Percentiles rank a stretch among this genome's conserved stretches.
These are phyloP conservation scores for Aspidiotus rigidus DNA, from an alignment of 2,888 invertebrate species.

Conservation along the genomic window DNA sequence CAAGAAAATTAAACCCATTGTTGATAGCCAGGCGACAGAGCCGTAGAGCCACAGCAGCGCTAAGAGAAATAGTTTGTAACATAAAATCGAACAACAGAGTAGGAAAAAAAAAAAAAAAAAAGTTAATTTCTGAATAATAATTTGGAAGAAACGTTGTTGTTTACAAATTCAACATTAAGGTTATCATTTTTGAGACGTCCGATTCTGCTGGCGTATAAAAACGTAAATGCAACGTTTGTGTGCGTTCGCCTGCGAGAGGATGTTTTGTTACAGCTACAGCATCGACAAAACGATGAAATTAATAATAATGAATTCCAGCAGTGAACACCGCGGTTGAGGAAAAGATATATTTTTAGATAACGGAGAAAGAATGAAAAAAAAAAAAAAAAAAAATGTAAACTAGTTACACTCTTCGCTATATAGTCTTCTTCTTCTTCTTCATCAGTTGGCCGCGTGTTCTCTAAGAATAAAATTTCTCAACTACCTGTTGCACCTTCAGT, in stretches of 20 bases:
- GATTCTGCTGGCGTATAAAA: background rate
- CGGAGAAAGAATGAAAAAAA: background rate
- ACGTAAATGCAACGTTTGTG: background rate
- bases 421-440: too few species aligned
- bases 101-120: background rate
- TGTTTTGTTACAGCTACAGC: too few species aligned
- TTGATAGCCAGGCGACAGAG: too few species aligned
- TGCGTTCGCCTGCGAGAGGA: too few species aligned
- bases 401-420: too few species aligned
- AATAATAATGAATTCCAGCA: slow-evolving; percentile 1
- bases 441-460: too few species aligned
- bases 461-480: too few species aligned
- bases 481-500: too few species aligned
- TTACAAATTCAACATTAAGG: background rate
- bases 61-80: background rate
- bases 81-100: background rate
- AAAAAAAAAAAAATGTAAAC: too few species aligned
- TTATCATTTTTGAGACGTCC: background rate
- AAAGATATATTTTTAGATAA: slow-evolving; percentile 1
- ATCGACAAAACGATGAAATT: background rate
- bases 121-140: background rate
- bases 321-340: background rate
- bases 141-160: background rate
- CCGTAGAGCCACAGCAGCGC: too few species aligned
- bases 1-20: too few species aligned